Evolutionary conservation across 2,797 vertebrate species (phyloP), one percentile per base, ranked within the genome.

Genomic region (Bradypus variegatus): DNA sequence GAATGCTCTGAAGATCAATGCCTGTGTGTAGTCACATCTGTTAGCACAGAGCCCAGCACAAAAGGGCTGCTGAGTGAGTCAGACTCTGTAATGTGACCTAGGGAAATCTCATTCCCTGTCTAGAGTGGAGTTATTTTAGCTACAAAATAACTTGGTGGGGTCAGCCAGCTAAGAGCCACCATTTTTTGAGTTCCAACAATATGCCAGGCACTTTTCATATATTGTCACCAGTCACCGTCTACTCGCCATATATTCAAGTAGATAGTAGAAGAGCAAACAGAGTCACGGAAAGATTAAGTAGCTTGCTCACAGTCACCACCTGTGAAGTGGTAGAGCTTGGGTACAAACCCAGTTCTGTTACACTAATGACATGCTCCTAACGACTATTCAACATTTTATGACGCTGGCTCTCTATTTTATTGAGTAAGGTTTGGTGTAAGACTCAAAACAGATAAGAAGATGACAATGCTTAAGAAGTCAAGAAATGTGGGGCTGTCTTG

Each of bases 81-180:
- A 88, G 62, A 86, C 21, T 88, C 62, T 73, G 70, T 92, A 92
- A 91, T 90, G 33, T 84, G 77, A 92, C 86, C 72, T 58, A 78
- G 53, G 69, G 31, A 80, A 53, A 53, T 86, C 78, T 65, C 27
- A 53, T 78, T 53, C n/a, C 62, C 65, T 38, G 11, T 53, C 53
- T 86, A 38, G 75, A 60, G 38, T 90, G n/a, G 18, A 82, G 60
- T 76, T 75, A 58, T 38, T 86, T 65, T 67, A 86, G 38, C 76
- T 79, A 15, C 58, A 48, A 6, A 79, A 70, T 86, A 36, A 81
- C 27, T 86, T 25, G 29, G 21, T 62, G 58, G 21, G 1, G 27
- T 78, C 58, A 27, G 6, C 38, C 27, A 33, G 25, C 27, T 82
- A 65, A 76, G 9, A 70, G 16, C 4, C 29, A 53, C 45, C 53